Evolutionary conservation across 2,888 invertebrate genomes (phyloP).

Genomic region (Lithophane ornitopus): DNA sequence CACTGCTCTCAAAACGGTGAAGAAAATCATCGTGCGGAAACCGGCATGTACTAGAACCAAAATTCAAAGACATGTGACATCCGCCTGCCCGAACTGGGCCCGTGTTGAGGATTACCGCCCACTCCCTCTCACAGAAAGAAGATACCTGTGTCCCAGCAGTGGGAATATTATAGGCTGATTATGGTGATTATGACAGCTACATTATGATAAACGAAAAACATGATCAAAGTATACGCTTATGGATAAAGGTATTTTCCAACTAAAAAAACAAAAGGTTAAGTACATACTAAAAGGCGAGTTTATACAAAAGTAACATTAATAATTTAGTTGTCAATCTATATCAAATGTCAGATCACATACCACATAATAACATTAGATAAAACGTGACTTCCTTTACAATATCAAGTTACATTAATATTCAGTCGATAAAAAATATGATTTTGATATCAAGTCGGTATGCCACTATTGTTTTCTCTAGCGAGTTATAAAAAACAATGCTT

Average conservation of each 20-base stretch:
- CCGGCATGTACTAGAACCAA: too few relatives aligned
- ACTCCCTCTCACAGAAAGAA: too few relatives aligned
- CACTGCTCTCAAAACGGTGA: too few relatives aligned
- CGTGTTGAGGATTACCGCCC: too few relatives aligned
- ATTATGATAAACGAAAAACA: neutral
- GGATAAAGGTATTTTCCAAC: neutral
- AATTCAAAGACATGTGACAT: too few relatives aligned
- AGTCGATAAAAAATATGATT: constrained; percentile 46
- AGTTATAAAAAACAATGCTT: constrained; percentile 14
- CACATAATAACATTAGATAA: constrained; percentile 37
- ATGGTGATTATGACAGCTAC: too few relatives aligned
- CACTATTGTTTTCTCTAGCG: constrained; percentile 37
- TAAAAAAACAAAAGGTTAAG: neutral
- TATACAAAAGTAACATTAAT: constrained; percentile 14
- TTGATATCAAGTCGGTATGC: constrained; percentile 38
- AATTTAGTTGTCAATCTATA: constrained; percentile 66
- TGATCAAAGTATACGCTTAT: neutral
- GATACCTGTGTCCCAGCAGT: too few relatives aligned
- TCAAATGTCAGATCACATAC: constrained; percentile 57
- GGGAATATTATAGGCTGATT: too few relatives aligned
- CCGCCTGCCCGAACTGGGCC: too few relatives aligned
- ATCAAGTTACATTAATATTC: constrained; percentile 50
- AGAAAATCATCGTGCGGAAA: too few relatives aligned
- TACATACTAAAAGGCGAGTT: neutral
- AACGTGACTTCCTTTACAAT: constrained; percentile 66